Evolutionary conservation across 2,888 invertebrate genomes (phyloP).

Genomic region (Philopedon plagiatum): DNA sequence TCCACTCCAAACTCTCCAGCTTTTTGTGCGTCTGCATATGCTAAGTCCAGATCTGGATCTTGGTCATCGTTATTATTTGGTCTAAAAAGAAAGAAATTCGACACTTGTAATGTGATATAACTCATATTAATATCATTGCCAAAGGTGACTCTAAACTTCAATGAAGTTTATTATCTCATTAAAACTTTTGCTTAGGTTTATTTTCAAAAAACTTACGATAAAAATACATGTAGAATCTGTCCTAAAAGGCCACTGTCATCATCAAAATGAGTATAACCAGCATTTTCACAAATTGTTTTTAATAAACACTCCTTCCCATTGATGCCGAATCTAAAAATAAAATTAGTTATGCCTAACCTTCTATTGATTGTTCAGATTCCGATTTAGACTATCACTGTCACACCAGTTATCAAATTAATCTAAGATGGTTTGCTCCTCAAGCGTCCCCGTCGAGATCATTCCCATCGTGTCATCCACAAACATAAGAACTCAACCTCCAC

Average conservation of each 20-base stretch:
- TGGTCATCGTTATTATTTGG: conserved; percentile 65
- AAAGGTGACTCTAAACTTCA: not conserved
- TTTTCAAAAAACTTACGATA: conserved; percentile 84
- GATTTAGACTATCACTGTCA: too few relatives aligned
- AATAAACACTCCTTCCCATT: conserved; percentile 80
- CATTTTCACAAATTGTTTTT: conserved; percentile 81
- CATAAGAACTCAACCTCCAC: too few relatives aligned
- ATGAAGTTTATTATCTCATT: not conserved
- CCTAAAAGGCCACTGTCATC: conserved; percentile 78
- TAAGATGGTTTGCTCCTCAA: too few relatives aligned
- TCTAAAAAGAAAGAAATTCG: conserved; percentile 41
- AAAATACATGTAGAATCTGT: conserved; percentile 81
- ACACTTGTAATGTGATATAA: not conserved
- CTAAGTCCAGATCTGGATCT: conserved; percentile 69
- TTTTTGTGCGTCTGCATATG: conserved; percentile 75
- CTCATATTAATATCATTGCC: not conserved
- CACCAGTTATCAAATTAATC: too few relatives aligned
- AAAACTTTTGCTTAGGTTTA: conserved; percentile 53
- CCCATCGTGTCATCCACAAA: too few relatives aligned
- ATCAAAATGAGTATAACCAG: conserved; percentile 77
- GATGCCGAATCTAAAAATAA: conserved; percentile 72
- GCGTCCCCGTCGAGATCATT: too few relatives aligned
- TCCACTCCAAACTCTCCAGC: conserved; percentile 77
- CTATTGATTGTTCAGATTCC: too few relatives aligned
- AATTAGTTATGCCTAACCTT: too few relatives aligned